A percentile compares a stretch with the other conserved stretches of the same genome.
These are phyloP conservation scores for Drosophila borealis DNA, from an alignment of 2,888 invertebrate species.

Conservation along the genomic window DNA sequence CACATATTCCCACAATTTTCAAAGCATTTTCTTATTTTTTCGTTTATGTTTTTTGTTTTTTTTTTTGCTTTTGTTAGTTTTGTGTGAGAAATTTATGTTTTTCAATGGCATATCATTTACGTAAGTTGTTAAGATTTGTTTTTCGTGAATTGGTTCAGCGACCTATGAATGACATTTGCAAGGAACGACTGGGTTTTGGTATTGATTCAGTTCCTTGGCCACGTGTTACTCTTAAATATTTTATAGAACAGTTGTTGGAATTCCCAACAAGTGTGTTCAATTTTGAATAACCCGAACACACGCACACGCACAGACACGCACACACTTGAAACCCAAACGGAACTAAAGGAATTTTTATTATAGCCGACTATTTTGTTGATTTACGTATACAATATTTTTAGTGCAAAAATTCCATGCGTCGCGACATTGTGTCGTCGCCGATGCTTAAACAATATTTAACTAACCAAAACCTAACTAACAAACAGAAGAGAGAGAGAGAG, in stretches of 20 bases:
- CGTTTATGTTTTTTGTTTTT: no score
- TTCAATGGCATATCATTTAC: conserved; percentile 49
- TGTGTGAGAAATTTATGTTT: conserved; percentile 51
- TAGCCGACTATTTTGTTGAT: conserved; percentile 20
- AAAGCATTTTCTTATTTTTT: conserved; percentile 15
- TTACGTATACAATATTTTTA: conserved; percentile 27
- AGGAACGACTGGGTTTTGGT: conserved; percentile 30
- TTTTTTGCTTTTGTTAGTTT: background rate
- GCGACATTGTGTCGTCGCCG: conserved; percentile 58
- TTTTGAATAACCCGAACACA: conserved; percentile 12
- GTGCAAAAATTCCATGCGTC: conserved; percentile 55
- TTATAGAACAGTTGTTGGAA: conserved; percentile 38
- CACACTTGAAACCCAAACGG: conserved; percentile 38
- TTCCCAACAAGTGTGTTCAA: conserved; percentile 32
- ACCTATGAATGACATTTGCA: conserved; percentile 70
- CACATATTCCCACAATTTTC: conserved; percentile 5
- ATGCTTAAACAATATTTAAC: conserved; percentile 39
- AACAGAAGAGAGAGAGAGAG: conserved; percentile 9
- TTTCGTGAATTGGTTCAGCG: conserved; percentile 42
- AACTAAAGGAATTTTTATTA: conserved; percentile 53
- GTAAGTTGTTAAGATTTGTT: conserved; percentile 43
- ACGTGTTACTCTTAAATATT: conserved; percentile 1
- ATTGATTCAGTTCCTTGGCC: background rate
- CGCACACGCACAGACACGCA: background rate
- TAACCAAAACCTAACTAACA: conserved; percentile 12